Conservation (phyloP, 1,140 invertebrate genomes). For the Platorchestia sp. region DNA sequence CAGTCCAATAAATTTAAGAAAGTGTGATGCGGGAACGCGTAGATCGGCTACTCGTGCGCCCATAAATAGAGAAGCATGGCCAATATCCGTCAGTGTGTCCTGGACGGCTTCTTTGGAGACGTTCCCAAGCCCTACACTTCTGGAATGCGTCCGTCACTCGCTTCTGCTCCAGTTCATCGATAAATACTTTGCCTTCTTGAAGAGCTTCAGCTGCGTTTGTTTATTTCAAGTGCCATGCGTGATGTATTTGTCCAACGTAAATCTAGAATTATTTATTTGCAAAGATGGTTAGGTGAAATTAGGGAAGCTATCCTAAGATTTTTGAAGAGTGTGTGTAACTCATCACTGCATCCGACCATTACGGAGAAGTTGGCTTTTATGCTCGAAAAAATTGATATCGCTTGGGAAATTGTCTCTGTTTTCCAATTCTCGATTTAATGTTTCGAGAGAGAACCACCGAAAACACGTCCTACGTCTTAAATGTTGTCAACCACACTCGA, state of each 20-base stretch:
- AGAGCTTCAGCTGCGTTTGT: not conserved
- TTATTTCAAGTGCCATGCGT: not conserved
- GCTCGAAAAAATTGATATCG: too few relatives aligned
- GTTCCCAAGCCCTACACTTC: not conserved
- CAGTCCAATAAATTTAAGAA: conserved; percentile 39
- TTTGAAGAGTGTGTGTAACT: too few relatives aligned
- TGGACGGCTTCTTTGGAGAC: not conserved
- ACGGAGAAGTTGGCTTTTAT: too few relatives aligned
- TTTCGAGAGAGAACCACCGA: too few relatives aligned
- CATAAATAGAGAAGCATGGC: not conserved
- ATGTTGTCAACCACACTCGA: too few relatives aligned
- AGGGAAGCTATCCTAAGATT: too few relatives aligned
- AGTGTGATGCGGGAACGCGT: conserved; percentile 13
- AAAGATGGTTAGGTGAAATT: too few relatives aligned
- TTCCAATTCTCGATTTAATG: too few relatives aligned
- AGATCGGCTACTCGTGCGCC: conserved; percentile 8
- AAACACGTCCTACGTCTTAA: too few relatives aligned
- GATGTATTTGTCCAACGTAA: not conserved
- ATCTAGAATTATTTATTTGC: too few relatives aligned
- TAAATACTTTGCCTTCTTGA: not conserved
- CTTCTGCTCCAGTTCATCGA: not conserved
- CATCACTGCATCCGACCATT: too few relatives aligned
- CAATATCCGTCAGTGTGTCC: conserved; percentile 4
- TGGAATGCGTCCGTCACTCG: not conserved
- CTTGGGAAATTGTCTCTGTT: too few relatives aligned